Base-by-base conservation (phyloP, 2,113 vertebrate genomes). In the Pedetes capensis region DNA sequence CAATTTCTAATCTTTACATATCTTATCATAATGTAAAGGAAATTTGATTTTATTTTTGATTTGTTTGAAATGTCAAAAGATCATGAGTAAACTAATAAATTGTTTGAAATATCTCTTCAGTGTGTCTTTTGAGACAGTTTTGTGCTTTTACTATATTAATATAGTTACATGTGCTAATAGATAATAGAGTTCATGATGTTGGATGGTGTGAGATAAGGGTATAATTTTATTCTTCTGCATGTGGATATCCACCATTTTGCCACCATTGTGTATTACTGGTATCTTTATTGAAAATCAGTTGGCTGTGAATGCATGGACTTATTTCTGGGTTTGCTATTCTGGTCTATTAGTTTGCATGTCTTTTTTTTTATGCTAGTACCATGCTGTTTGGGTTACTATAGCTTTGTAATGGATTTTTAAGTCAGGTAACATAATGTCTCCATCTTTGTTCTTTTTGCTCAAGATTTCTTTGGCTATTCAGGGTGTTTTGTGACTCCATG, bases 11-110 rank as follows among this genome's bases (percentile, higher is more conserved):
- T 72, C 5, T 69, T 13, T 79, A 3, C 61, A 34, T 59, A 49
- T 57, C 16, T 89, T n/a, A 9, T 89, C 37, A 39, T 92, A 7
- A 37, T 87, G 3, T 87, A 86, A 90, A 94, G 39, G 42, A 95
- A 72, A 82, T 86, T 66, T 92, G 64, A 37, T 86, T 87, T 94
- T 72, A 42, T 75, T 86, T 44, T 55, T 87, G 69, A 86, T 72
- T 94, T 72, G 53, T n/a, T 27, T 61, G 25, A 82, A 83, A 95
- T 47, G 7, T 4, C 16, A 44, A 81, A 89, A 90, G 61, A 61
- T 71, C 55, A 72, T 59, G 23, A 87, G 72, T 7, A 74, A n/a
- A n/a, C 1, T 84, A 8, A 76, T 89, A 86, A 11, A 64, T 87
- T 94, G 71, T 93, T 69, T 87, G 78, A 66, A 82, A 66, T 39